phyloP scores from a whole-genome alignment of 2,888 invertebrate genomes.

The Macaria liturata region DNA sequence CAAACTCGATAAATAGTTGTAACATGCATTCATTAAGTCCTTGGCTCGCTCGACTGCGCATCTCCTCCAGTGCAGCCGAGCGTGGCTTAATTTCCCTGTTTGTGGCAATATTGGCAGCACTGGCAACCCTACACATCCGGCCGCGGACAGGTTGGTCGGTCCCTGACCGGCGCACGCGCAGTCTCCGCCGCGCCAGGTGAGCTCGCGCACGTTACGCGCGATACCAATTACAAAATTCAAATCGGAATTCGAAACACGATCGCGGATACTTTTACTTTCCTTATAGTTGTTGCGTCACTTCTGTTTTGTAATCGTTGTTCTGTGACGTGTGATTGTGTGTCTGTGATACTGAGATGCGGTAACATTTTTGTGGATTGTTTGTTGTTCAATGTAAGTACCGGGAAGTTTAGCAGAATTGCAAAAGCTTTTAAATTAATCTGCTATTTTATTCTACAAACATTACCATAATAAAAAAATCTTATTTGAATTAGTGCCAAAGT shows the following conservation, averaged over 20 bases:
- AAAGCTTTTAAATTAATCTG: too few relatives aligned
- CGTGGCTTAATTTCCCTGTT: constrained; percentile 50
- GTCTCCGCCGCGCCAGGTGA: constrained; percentile 32
- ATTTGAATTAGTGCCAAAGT: too few relatives aligned
- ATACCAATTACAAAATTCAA: constrained; percentile 41
- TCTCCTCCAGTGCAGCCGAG: constrained; percentile 37
- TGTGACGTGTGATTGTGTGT: constrained; percentile 21
- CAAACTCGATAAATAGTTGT: too few relatives aligned
- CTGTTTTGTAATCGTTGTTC: constrained; percentile 38
- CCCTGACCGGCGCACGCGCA: constrained; percentile 62
- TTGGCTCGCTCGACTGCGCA: constrained; percentile 26
- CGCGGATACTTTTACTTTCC: constrained; percentile 57
- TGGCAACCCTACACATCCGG: constrained; percentile 67
- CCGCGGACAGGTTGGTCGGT: constrained; percentile 65
- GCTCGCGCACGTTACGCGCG: constrained; percentile 33
- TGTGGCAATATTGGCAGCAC: constrained; percentile 27
- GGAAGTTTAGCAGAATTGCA: neutral
- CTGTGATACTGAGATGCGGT: constrained; percentile 25
- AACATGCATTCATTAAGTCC: constrained; percentile 9
- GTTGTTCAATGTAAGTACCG: constrained; percentile 22
- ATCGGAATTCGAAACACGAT: constrained; percentile 39
- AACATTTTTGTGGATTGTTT: constrained; percentile 6
- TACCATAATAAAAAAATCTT: too few relatives aligned
- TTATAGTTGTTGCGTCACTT: constrained; percentile 47
- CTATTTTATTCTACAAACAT: too few relatives aligned